phyloP scores from a whole-genome alignment of 2,113 vertebrate species.

The Rutilus rutilus region DNA sequence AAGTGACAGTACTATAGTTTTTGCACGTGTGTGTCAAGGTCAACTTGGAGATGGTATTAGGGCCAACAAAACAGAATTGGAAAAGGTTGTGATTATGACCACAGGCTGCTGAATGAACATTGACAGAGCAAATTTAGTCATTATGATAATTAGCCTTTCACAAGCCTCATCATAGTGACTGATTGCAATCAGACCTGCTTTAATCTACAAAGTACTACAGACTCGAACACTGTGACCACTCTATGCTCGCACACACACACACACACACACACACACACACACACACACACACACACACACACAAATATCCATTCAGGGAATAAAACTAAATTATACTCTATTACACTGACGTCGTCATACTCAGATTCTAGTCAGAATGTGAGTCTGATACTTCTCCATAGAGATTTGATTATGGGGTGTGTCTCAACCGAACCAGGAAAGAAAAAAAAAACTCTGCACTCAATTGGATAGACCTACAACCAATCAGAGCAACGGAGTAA shows the following conservation, averaged over 20 bases:
- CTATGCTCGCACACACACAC: neutral
- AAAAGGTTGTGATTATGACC: neutral
- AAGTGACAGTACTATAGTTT: no score
- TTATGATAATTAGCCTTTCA: constrained; percentile 69
- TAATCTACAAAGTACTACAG: neutral
- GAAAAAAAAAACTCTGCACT: no score
- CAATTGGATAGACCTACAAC: no score
- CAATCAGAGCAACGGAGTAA: no score
- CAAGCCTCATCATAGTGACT: constrained; percentile 58
- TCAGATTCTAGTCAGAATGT: no score
- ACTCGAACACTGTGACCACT: neutral
- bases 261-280: neutral
- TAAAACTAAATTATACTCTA: neutral
- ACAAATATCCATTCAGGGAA: neutral
- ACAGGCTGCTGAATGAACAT: neutral
- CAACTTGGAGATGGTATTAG: constrained; percentile 19
- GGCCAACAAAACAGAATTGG: neutral
- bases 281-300: neutral
- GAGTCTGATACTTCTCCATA: no score
- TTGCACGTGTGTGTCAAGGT: neutral
- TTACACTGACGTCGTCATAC: no score
- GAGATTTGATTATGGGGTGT: no score
- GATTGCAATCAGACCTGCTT: constrained; percentile 70
- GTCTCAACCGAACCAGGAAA: no score
- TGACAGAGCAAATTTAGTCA: constrained; percentile 53